Conservation (phyloP, 2,888 invertebrate species). For the Tanypteryx hageni region DNA sequence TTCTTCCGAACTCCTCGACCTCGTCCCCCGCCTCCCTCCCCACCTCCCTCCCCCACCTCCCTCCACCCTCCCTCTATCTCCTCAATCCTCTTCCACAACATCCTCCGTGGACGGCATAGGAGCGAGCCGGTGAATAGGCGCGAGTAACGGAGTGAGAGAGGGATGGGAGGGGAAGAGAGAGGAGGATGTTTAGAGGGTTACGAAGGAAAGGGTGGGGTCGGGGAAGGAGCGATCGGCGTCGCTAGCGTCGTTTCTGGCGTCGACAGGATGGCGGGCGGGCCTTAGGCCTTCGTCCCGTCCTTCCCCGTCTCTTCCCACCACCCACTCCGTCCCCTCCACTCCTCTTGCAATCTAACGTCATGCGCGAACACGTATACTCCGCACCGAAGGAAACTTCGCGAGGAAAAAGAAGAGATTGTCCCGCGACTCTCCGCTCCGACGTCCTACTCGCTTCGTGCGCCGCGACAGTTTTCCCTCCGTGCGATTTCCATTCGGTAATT, state of each 20-base stretch:
- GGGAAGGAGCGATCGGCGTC: slow-evolving; percentile 67
- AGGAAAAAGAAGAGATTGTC: background rate
- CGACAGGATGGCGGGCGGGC: slow-evolving; percentile 66
- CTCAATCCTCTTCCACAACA: background rate
- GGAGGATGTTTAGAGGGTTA: background rate
- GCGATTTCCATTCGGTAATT: slow-evolving; percentile 48
- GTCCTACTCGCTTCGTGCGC: background rate
- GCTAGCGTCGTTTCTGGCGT: slow-evolving; percentile 67
- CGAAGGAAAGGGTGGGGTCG: background rate
- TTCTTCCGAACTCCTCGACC: background rate
- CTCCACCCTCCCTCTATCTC: background rate
- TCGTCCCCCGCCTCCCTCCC: background rate
- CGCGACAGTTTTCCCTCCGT: slow-evolving; percentile 14
- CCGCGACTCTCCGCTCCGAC: background rate
- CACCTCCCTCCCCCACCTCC: background rate
- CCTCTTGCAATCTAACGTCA: slow-evolving; percentile 14
- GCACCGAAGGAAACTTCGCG: background rate
- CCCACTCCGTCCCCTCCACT: background rate
- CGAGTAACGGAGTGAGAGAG: background rate
- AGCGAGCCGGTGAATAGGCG: slow-evolving; percentile 66
- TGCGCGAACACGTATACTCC: slow-evolving; percentile 50
- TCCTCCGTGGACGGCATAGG: slow-evolving; percentile 27
- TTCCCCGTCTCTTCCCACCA: background rate
- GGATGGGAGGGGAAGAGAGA: background rate
- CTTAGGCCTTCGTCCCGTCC: slow-evolving; percentile 69